A percentile compares a stretch with the other conserved stretches of the same genome.
These are phyloP conservation scores for Morelia viridis DNA, from an alignment of 2,797 vertebrate genomes.

Conservation along the genomic window DNA sequence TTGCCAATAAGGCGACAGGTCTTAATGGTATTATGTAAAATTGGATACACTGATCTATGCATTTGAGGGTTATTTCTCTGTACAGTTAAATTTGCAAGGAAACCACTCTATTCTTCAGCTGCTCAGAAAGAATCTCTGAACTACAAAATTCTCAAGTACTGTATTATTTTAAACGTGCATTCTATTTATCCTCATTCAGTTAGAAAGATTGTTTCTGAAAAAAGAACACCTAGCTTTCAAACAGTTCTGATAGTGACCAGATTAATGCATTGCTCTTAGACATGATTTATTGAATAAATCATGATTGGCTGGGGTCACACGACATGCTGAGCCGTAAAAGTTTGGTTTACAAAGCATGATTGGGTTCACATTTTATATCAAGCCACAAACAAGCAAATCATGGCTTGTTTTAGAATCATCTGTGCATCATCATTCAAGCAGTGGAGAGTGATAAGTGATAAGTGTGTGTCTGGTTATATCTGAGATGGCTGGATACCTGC, in stretches of 20 bases:
- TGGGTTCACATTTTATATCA: neutral
- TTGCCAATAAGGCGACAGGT: constrained; percentile 27
- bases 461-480: neutral
- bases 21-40: constrained; percentile 20
- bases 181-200: neutral
- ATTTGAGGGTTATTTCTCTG: constrained; percentile 32
- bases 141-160: neutral
- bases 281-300: neutral
- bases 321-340: neutral
- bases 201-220: neutral
- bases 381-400: neutral
- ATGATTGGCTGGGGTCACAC: neutral
- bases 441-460: rapidly evolving
- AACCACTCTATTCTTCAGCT: neutral
- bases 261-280: neutral
- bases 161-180: neutral
- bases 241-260: neutral
- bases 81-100: constrained; percentile 9
- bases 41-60: constrained; percentile 17
- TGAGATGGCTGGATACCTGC: neutral
- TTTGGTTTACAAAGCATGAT: neutral
- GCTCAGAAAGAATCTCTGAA: neutral
- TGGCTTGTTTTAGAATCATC: neutral
- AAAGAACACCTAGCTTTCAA: neutral
- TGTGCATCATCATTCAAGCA: neutral